Conservation (phyloP, 2,113 vertebrate species). For the Vidua chalybeata region DNA sequence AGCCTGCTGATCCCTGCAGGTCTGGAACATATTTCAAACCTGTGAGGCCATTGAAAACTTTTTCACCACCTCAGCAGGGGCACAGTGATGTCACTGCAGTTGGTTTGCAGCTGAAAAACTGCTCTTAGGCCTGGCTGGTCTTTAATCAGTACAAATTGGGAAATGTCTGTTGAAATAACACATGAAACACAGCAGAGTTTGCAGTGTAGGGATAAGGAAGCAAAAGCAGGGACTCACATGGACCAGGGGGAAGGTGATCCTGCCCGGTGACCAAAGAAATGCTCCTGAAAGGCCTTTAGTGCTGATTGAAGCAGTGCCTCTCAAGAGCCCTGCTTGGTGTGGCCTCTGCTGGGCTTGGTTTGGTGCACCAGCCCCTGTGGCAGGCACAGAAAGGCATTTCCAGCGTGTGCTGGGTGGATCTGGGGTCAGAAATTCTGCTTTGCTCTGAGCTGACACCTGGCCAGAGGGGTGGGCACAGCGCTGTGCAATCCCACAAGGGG, state of each 20-base stretch:
- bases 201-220: neutral
- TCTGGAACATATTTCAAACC: neutral
- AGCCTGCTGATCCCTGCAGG: neutral
- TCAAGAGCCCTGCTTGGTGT: neutral
- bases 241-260: neutral
- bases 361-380: neutral
- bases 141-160: neutral
- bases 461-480: neutral
- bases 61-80: neutral
- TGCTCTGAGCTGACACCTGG: neutral
- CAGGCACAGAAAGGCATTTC: neutral
- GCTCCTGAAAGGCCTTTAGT: neutral
- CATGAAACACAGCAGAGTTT: accelerated
- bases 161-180: neutral
- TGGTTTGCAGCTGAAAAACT: neutral
- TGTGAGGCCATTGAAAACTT: neutral
- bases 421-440: accelerated
- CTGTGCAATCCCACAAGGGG: neutral
- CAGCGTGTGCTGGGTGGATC: accelerated
- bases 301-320: neutral
- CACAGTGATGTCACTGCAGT: neutral
- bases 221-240: neutral
- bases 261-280: neutral
- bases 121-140: neutral
- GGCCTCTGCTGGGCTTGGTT: neutral